These are phyloP conservation scores for Coturnix japonica DNA, from an alignment of 2,113 vertebrate species.

Conservation along the genomic window DNA sequence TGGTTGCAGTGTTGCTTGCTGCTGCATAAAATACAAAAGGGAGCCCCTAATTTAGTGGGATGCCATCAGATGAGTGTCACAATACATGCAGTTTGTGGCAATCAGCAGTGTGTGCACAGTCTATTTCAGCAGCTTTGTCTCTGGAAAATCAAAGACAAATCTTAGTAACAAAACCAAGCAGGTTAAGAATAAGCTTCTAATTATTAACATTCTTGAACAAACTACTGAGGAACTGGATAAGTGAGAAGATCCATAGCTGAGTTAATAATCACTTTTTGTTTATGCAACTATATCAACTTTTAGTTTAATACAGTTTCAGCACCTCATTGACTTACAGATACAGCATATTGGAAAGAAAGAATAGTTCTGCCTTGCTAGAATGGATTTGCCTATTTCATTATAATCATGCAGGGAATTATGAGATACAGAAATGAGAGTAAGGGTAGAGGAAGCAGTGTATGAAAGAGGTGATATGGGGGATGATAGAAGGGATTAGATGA, in stretches of 20 bases:
- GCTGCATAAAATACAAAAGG: not conserved
- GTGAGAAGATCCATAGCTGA: not conserved
- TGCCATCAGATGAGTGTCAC: rapidly evolving
- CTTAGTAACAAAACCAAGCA: not conserved
- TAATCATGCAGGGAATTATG: not conserved
- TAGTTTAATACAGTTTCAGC: not conserved
- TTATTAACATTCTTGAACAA: slow-evolving; percentile 30
- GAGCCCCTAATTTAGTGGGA: not conserved
- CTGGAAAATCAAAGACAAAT: not conserved
- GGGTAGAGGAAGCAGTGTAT: not conserved
- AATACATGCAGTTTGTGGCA: not conserved
- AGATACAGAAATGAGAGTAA: not conserved
- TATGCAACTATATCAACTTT: slow-evolving; percentile 19
- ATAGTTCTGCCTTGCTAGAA: not conserved
- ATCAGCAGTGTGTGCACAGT: not conserved
- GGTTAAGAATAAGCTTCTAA: slow-evolving; percentile 5
- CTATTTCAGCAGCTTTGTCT: not conserved
- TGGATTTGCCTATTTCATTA: not conserved
- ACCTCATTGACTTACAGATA: not conserved
- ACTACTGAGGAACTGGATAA: not conserved
- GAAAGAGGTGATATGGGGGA: not conserved
- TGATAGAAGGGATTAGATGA: not conserved
- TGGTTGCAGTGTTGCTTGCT: not conserved
- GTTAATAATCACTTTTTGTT: slow-evolving; percentile 20
- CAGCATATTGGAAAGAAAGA: not conserved